These are phyloP conservation scores for Ashinkailepas kermadecensis DNA, from an alignment of 2,888 invertebrate genomes.

Conservation along the genomic window DNA sequence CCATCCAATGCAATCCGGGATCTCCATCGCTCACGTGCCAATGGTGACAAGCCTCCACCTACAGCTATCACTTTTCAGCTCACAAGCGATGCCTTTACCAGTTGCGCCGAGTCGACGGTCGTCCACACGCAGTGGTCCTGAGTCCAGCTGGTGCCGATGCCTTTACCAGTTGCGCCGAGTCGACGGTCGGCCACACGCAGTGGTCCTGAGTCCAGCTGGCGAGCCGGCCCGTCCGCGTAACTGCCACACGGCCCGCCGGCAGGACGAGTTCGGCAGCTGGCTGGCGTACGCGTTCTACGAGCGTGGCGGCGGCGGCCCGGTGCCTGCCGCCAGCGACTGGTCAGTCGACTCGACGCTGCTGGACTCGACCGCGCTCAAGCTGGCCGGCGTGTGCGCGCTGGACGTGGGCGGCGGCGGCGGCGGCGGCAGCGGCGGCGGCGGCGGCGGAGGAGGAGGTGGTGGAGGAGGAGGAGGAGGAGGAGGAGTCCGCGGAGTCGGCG, in stretches of 20 bases:
- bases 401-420: conserved; percentile 23
- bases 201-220: no score
- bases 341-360: conserved; percentile 22
- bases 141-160: no score
- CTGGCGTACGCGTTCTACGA: conserved; percentile 79
- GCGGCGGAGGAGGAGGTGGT: neutral
- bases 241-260: neutral
- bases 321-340: conserved; percentile 24
- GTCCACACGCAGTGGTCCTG: no score
- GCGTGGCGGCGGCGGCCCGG: conserved; percentile 19
- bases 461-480: conserved; percentile 4
- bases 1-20: no score
- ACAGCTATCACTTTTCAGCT: no score
- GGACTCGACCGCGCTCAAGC: conserved; percentile 25
- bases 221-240: neutral
- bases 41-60: no score
- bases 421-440: neutral
- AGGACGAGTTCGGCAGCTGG: conserved; percentile 77
- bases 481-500: neutral
- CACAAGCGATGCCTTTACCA: no score
- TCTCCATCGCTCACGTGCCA: no score
- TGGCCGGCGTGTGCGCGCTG: conserved; percentile 5
- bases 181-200: no score
- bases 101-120: no score
- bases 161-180: no score